Percentiles rank a stretch among this genome's conserved stretches.
phyloP scores from a whole-genome alignment of 2,113 vertebrate species.

The Microcebus griseorufus region DNA sequence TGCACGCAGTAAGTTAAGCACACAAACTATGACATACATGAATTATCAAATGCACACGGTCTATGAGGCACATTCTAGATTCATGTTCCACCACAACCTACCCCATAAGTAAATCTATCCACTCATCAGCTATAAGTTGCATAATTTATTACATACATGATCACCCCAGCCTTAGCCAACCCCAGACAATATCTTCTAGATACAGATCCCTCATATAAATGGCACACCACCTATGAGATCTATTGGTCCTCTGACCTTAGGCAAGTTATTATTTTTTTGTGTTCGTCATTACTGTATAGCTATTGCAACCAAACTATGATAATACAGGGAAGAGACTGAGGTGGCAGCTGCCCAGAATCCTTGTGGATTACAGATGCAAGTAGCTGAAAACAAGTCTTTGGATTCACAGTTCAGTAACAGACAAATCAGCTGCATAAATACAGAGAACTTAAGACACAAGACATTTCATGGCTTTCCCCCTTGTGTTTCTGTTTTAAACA shows the following conservation, averaged over 20 bases:
- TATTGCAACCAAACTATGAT: slow-evolving; percentile 78
- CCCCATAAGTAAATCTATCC: background rate
- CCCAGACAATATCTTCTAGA: background rate
- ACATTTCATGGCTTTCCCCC: slow-evolving; percentile 80
- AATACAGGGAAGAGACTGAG: slow-evolving; percentile 72
- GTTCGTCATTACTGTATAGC: slow-evolving; percentile 70
- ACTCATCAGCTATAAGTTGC: background rate
- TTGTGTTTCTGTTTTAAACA: slow-evolving; percentile 44
- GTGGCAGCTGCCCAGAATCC: slow-evolving; percentile 62
- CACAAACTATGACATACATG: accelerated
- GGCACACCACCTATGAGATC: background rate
- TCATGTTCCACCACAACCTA: background rate
- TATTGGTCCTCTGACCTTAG: background rate
- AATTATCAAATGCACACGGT: background rate
- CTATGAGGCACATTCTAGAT: background rate
- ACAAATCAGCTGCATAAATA: slow-evolving; percentile 79
- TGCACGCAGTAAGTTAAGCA: accelerated
- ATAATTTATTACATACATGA: background rate
- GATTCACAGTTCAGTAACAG: background rate
- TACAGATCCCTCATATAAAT: background rate
- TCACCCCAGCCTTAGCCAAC: background rate
- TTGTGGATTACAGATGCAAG: slow-evolving; percentile 45
- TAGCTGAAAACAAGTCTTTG: background rate
- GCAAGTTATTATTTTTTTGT: background rate
- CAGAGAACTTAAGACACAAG: slow-evolving; percentile 66